These are phyloP conservation scores for Amphipoea oculea DNA, from an alignment of 2,888 invertebrate species.

Conservation along the genomic window DNA sequence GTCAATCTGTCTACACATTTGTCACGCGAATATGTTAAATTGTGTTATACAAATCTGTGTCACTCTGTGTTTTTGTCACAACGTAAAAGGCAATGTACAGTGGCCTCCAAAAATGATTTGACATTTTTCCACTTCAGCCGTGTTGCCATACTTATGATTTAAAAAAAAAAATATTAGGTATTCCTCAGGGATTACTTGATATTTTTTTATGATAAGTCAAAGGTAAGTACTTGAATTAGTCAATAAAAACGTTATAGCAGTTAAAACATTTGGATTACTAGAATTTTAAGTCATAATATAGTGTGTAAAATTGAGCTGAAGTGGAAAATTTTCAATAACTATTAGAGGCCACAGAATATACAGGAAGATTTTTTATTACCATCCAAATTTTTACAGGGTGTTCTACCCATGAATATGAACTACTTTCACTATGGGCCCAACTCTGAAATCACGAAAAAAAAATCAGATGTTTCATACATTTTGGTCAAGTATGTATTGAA, in stretches of 20 bases:
- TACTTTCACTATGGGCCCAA: too few species aligned
- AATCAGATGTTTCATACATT: too few species aligned
- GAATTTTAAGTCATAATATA: background rate
- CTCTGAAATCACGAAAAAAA: too few species aligned
- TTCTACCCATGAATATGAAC: too few species aligned
- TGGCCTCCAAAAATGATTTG: background rate
- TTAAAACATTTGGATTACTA: background rate
- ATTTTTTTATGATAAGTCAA: background rate
- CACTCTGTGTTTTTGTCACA: slow-evolving; percentile 10
- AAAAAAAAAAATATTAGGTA: background rate
- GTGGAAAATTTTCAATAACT: too few species aligned
- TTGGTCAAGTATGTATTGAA: too few species aligned
- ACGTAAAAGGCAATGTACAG: slow-evolving; percentile 13
- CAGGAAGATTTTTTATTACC: too few species aligned
- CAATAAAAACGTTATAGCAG: background rate
- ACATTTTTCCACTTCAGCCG: background rate
- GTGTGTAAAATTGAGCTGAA: too few species aligned
- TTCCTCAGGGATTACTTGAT: background rate
- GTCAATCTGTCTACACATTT: slow-evolving; percentile 55
- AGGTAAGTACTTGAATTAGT: background rate
- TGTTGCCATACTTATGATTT: background rate
- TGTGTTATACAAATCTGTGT: slow-evolving; percentile 11
- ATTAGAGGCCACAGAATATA: too few species aligned
- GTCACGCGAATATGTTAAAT: slow-evolving; percentile 28
- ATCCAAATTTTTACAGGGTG: too few species aligned